Conservation (phyloP, 2,797 vertebrate species). For the Leptodactylus fallax region DNA sequence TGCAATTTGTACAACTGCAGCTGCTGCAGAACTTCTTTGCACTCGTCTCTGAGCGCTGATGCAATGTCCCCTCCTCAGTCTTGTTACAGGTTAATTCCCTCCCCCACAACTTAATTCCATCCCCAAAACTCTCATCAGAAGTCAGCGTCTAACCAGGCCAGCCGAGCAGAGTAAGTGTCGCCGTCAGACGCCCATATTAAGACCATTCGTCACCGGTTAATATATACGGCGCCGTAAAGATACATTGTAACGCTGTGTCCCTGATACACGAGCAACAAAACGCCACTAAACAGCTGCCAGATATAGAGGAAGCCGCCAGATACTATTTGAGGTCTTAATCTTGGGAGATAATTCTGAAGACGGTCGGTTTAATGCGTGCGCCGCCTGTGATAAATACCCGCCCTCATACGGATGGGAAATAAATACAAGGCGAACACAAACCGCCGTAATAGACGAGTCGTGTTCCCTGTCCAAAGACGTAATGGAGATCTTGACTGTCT, state of each 20-base stretch:
- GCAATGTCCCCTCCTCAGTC: neutral
- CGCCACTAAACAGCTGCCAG: neutral
- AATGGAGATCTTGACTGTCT: conserved; percentile 32
- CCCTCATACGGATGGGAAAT: conserved; percentile 59
- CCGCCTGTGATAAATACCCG: conserved; percentile 60
- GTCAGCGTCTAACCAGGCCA: neutral
- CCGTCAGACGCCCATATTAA: conserved; percentile 48
- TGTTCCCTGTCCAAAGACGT: conserved; percentile 44
- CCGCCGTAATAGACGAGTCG: neutral
- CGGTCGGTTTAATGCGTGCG: conserved; percentile 41
- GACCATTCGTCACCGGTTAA: conserved; percentile 24
- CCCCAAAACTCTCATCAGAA: neutral
- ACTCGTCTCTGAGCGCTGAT: neutral
- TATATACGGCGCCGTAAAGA: conserved; percentile 16
- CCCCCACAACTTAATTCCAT: neutral
- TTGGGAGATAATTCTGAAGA: conserved; percentile 61
- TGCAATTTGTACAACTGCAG: neutral
- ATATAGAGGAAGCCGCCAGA: neutral
- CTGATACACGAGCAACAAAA: conserved; percentile 14
- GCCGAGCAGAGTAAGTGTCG: conserved; percentile 12
- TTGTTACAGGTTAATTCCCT: neutral
- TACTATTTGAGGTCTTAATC: conserved; percentile 53
- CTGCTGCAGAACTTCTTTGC: conserved; percentile 7
- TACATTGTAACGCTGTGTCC: conserved; percentile 26
- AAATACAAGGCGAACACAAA: conserved; percentile 53